These are phyloP conservation scores for Macrochelys suwanniensis DNA, from an alignment of 2,797 vertebrate genomes.

Conservation along the genomic window DNA sequence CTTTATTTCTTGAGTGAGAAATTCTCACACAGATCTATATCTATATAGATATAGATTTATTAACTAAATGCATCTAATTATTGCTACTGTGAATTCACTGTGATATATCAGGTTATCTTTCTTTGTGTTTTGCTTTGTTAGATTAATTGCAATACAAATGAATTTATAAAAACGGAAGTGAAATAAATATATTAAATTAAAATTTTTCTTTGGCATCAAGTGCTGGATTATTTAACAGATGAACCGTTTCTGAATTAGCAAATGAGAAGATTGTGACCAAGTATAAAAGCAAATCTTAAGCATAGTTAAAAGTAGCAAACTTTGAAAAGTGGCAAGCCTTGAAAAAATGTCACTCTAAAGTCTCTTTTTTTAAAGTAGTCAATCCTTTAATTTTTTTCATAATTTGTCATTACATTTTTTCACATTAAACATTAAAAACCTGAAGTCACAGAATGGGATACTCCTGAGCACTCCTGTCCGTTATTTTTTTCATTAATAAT, in stretches of 20 bases:
- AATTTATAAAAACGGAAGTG: rapidly evolving
- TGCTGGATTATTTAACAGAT: neutral
- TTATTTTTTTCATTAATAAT: neutral
- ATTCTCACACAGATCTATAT: neutral
- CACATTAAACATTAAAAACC: neutral
- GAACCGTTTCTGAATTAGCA: neutral
- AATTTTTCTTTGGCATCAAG: neutral
- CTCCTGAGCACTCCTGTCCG: rapidly evolving
- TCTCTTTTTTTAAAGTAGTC: neutral
- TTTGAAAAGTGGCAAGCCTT: neutral
- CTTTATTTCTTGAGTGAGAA: neutral
- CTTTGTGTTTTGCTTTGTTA: neutral
- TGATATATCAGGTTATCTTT: neutral
- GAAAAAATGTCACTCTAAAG: neutral
- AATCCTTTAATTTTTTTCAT: neutral
- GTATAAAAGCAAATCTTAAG: rapidly evolving
- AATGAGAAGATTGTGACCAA: rapidly evolving
- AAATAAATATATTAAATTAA: neutral
- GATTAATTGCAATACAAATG: neutral
- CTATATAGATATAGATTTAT: neutral
- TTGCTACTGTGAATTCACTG: neutral
- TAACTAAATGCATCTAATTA: neutral
- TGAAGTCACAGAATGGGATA: rapidly evolving
- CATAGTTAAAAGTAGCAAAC: neutral
- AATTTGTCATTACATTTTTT: neutral